A percentile compares a stretch with the other conserved stretches of the same genome.
phyloP scores from a whole-genome alignment of 30 jellyfish, hydroid and myxozoan genomes.

The Hydra vulgaris region DNA sequence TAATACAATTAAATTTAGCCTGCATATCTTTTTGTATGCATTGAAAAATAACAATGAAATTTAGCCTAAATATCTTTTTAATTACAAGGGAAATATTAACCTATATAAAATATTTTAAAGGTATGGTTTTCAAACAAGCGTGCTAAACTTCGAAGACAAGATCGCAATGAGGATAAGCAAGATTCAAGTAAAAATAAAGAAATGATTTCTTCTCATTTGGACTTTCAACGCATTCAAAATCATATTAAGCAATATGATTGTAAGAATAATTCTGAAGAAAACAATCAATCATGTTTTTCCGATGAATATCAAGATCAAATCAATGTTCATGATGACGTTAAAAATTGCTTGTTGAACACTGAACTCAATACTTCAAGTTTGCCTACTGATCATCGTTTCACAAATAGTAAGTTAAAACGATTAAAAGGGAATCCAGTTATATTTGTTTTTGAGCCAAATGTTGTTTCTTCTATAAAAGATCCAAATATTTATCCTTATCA shows the following conservation, averaged over 20 bases:
- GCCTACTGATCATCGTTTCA: neutral
- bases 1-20: too few species aligned
- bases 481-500: neutral
- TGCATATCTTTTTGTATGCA: too few species aligned
- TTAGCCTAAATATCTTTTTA: too few species aligned
- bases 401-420: neutral
- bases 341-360: neutral
- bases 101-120: conserved; percentile 19
- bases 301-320: neutral
- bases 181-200: neutral
- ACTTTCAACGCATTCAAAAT: neutral
- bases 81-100: too few species aligned
- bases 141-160: conserved; percentile 94
- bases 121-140: conserved; percentile 97
- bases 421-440: neutral
- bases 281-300: neutral
- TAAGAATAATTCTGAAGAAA: neutral
- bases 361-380: neutral
- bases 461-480: neutral
- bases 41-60: too few species aligned
- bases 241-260: neutral
- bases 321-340: neutral
- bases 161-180: conserved; percentile 21
- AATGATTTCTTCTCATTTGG: neutral
- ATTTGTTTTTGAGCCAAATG: neutral